These are phyloP conservation scores for Barypeithes pellucidus DNA, from an alignment of 2,888 invertebrate genomes.

Conservation along the genomic window DNA sequence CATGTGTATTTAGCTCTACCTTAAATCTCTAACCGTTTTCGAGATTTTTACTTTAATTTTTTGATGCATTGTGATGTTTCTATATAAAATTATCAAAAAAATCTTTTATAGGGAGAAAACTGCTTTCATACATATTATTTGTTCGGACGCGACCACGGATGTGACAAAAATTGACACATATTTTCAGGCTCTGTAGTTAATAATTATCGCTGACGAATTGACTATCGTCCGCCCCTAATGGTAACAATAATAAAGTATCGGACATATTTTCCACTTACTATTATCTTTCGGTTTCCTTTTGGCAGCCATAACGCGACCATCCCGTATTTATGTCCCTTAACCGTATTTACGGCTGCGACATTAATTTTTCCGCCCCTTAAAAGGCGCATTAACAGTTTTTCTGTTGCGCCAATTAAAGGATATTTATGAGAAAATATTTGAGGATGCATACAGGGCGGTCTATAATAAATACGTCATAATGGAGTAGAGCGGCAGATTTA, in stretches of 20 bases:
- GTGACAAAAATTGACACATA: no score
- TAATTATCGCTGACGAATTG: conserved; percentile 18
- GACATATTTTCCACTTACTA: conserved; percentile 56
- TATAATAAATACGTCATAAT: no score
- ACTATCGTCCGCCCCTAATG: conserved; percentile 39
- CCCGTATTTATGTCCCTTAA: conserved; percentile 64
- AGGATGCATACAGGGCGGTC: neutral
- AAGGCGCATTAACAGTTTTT: conserved; percentile 47
- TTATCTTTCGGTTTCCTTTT: conserved; percentile 58
- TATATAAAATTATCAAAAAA: no score
- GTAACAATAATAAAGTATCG: conserved; percentile 54
- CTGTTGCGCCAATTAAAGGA: conserved; percentile 47
- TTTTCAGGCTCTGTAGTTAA: neutral
- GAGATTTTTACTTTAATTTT: no score
- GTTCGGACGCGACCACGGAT: no score
- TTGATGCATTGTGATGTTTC: no score
- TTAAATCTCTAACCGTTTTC: no score
- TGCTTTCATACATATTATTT: no score
- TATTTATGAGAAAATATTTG: conserved; percentile 48
- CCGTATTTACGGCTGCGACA: conserved; percentile 65
- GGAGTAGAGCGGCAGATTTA: no score
- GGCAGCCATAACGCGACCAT: conserved; percentile 47
- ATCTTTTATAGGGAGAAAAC: no score
- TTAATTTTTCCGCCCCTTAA: conserved; percentile 64
- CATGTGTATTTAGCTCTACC: no score